Percentiles rank a stretch among this genome's conserved stretches.
Conservation (phyloP, 2,797 vertebrate species). For the Loriculus beryllinus region DNA sequence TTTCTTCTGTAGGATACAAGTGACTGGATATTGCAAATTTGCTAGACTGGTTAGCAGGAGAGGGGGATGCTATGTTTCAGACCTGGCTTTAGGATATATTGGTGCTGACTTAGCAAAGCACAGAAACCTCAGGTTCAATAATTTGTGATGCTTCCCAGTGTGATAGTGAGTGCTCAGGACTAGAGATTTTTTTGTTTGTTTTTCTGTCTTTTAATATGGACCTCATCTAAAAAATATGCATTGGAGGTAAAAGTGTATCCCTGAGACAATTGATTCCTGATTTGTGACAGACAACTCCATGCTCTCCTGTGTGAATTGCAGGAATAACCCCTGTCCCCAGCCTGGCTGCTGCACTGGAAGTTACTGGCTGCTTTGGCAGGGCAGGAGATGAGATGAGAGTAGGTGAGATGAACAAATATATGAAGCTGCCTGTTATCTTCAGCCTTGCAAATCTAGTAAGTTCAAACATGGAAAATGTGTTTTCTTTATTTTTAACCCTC, state of each 20-base stretch:
- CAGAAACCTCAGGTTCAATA: not conserved
- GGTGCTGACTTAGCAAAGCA: not conserved
- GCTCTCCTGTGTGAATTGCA: not conserved
- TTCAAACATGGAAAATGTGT: not conserved
- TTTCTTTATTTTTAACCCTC: not conserved
- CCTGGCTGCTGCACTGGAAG: not conserved
- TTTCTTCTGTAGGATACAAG: not conserved
- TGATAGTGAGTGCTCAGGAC: not conserved
- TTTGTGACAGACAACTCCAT: not conserved
- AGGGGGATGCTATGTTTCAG: not conserved
- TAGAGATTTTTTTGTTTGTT: not conserved
- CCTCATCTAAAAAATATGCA: not conserved
- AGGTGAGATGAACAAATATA: not conserved
- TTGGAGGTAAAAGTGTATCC: not conserved
- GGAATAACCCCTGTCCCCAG: not conserved
- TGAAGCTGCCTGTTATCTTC: not conserved
- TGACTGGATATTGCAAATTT: not conserved
- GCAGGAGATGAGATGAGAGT: not conserved
- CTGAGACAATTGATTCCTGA: not conserved
- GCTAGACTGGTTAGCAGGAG: not conserved
- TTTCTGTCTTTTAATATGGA: not conserved
- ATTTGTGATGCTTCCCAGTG: not conserved
- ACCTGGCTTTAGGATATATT: fast-evolving
- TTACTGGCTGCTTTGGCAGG: not conserved
- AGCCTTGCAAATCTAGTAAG: not conserved